Base-by-base conservation (phyloP, 2,888 invertebrate species). In the Tholera decimalis region DNA sequence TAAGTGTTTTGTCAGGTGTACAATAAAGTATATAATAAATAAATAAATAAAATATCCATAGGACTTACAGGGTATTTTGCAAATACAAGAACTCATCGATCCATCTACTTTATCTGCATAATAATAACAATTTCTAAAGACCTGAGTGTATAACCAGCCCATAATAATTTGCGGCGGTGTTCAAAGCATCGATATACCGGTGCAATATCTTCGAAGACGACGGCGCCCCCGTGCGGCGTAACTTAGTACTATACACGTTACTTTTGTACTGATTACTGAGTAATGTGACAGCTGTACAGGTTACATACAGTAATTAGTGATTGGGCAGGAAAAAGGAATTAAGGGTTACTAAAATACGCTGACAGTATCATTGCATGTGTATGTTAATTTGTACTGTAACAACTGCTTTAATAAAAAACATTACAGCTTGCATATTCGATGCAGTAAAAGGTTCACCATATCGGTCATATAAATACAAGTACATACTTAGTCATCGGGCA, bases 151-250 rank as follows among this genome's bases (percentile, higher is more conserved):
- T 43, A 24, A 26, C 53, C 56, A 50, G 50, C 76, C 55, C 76
- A 53, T 47, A 72, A 72, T 73, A 64, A 67, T 77, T 83, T 67
- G 90, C 91, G 89, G 89, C 86, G 79, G 75, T 79, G 73, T 75
- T 85, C 87, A 87, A 85, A 86, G 85, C 72, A 50, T 50, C 70
- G 71, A 79, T 73, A 77, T 73, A 79, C 77, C 82, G 61, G 83
- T 82, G 83, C 79, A 83, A 86, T 90, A 89, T 75, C 80, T 56
- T 61, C 66, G 64, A 58, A 80, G 83, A 82, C 79, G 77, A 79
- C 80, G 85, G 88, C 88, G 85, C 88, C 85, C 73, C 75, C 66
- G 65, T 70, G 71, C 69, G 60, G 51, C 37, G 15, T 50, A 74
- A 67, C 62, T 76, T 55, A 56, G 67, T 64, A 73, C 65, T 77